These are phyloP conservation scores for Heliconius nattereri DNA, from an alignment of 1,140 invertebrate species.

Conservation along the genomic window DNA sequence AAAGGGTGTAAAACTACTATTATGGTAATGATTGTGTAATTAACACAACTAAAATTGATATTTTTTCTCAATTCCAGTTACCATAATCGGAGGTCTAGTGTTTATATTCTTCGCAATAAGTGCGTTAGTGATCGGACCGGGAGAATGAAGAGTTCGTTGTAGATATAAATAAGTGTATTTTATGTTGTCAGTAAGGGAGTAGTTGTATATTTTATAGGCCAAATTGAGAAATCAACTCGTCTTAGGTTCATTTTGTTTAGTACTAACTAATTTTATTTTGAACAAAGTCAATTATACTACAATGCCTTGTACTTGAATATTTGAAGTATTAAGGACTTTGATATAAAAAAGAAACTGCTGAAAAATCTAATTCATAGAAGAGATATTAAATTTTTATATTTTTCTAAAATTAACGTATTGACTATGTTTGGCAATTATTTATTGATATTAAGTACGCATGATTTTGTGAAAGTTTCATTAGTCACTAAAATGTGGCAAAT, in stretches of 20 bases:
- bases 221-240: neutral
- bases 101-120: conserved; percentile 96
- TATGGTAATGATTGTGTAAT: no score
- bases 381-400: no score
- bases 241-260: neutral
- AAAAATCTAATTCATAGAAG: neutral
- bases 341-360: neutral
- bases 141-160: conserved; percentile 32
- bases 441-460: no score
- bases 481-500: no score
- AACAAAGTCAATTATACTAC: neutral
- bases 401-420: no score
- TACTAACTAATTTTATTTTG: neutral
- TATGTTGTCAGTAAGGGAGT: conserved; percentile 1
- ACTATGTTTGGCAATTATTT: no score
- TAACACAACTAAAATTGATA: neutral
- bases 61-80: conserved; percentile 86
- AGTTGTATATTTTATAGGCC: conserved; percentile 1
- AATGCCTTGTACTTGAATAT: conserved; percentile 3
- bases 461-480: no score
- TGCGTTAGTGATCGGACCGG: conserved; percentile 89
- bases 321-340: neutral
- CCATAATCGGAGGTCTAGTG: conserved; percentile 94
- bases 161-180: conserved; percentile 7
- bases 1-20: no score